Base-by-base conservation (phyloP, 1,140 invertebrate genomes). In the Meloidogyne floridensis region DNA sequence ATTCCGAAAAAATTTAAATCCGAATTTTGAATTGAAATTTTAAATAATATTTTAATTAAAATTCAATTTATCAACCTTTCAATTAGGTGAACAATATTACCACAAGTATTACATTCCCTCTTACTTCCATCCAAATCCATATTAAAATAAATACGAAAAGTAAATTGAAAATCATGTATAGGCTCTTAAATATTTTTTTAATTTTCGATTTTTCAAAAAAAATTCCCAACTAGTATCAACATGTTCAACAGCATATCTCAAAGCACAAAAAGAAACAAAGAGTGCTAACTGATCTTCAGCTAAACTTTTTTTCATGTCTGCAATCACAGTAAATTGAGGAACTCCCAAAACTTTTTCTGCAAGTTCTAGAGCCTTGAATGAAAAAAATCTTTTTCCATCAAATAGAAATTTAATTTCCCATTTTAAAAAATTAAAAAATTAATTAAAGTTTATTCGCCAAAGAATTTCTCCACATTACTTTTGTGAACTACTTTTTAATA, bases 81-180 rank as follows among this genome's bases (percentile, higher is more conserved):
- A 69, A 79, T 72, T 3, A 79, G n/a, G n/a, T 79, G 77, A 20
- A 79, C 77, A 53, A 9, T 42, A 47, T 72, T 72, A 18, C 77
- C 77, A 72, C 77, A 79, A 9, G 20, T 20, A 69, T 47, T 72
- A 71, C 77, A 79, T 13, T 65, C 13, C 9, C 20, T 69, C 4
- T 51, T 71, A n/a, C 56, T 69, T 43, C 72, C 56, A 51, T 79
- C 77, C 47, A 18, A 71, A 47, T 79, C 77, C 77, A 79, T 79
- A 72, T 79, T 72, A 71, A 79, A 79, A 47, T 79, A 79, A 71
- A 79, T 79, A 18, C 77, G 77, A 47, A 79, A 79, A 20, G 77
- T 72, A 71, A 79, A 79, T 47, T 79, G 77, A 53, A 79, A 79
- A 72, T 72, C 59, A 51, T 72, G 77, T 43, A 51, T 71, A 11